Evolutionary conservation across 2,797 vertebrate genomes (phyloP).

Genomic region (Astyanax mexicanus): DNA sequence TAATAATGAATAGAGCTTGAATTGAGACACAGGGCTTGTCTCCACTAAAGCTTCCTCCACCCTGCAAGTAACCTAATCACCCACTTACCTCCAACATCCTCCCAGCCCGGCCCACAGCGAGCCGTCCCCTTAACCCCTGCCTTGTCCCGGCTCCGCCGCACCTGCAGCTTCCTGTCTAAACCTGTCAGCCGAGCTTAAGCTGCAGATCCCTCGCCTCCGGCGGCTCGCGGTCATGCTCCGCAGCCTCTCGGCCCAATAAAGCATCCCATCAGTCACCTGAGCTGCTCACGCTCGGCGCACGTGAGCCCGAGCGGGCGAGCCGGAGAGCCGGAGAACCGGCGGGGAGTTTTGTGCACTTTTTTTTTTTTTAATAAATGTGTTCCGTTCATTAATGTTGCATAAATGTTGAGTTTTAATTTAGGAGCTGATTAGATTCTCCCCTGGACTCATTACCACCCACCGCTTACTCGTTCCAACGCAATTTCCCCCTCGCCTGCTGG

Average conservation of each 20-base stretch:
- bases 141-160: slow-evolving; percentile 2
- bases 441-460: slow-evolving; percentile 77
- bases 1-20: background rate
- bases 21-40: background rate
- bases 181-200: slow-evolving; percentile 47
- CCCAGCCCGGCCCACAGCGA: background rate
- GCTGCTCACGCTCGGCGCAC: slow-evolving; percentile 15
- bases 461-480: slow-evolving; percentile 67
- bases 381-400: slow-evolving; percentile 80
- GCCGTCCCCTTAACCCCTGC: slow-evolving; percentile 39
- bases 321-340: background rate
- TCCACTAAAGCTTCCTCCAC: background rate
- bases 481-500: slow-evolving; percentile 52
- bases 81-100: slow-evolving; percentile 22
- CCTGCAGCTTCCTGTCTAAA: slow-evolving; percentile 48
- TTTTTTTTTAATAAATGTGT: slow-evolving; percentile 57
- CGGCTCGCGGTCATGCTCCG: slow-evolving; percentile 3
- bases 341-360: slow-evolving; percentile 41
- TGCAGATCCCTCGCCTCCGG: slow-evolving; percentile 31
- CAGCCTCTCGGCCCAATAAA: slow-evolving; percentile 36
- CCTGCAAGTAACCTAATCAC: slow-evolving; percentile 20
- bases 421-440: slow-evolving; percentile 77
- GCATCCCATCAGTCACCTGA: slow-evolving; percentile 40
- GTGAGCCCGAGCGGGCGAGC: slow-evolving; percentile 35
- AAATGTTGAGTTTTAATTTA: slow-evolving; percentile 76